Percentiles rank a stretch among this genome's conserved stretches.
Evolutionary conservation across 1,140 invertebrate genomes (phyloP).

Genomic region (Drosophila kurseongensis): DNA sequence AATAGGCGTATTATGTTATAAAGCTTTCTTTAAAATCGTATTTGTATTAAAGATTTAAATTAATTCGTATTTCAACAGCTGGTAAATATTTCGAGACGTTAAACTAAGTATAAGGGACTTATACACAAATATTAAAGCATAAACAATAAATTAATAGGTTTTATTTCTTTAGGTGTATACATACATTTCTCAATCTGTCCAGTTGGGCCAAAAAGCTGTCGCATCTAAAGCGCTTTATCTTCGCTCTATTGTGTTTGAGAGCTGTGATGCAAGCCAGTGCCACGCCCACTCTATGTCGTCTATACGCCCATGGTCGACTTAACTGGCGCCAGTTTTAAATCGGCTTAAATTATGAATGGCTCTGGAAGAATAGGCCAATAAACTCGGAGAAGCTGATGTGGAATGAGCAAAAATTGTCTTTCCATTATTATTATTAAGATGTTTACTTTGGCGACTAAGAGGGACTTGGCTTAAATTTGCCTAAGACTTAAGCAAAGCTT

Average conservation of each 20-base stretch:
- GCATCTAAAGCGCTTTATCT: constrained; percentile 40
- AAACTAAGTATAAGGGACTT: too few relatives aligned
- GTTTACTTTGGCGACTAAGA: constrained; percentile 50
- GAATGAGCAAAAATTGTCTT: constrained; percentile 50
- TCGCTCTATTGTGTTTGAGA: constrained; percentile 29
- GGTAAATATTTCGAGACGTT: too few relatives aligned
- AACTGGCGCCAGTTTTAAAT: constrained; percentile 52
- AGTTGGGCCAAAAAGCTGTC: constrained; percentile 45
- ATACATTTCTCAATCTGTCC: constrained; percentile 27
- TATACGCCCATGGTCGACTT: constrained; percentile 27
- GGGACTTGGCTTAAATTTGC: constrained; percentile 19
- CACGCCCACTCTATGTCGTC: constrained; percentile 29
- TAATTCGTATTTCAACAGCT: too few relatives aligned
- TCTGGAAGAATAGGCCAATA: constrained; percentile 1
- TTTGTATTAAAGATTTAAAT: too few relatives aligned
- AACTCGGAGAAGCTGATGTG: constrained; percentile 38
- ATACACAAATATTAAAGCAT: too few relatives aligned
- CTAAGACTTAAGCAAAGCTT: constrained; percentile 8
- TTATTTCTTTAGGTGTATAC: not conserved
- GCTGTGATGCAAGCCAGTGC: constrained; percentile 40
- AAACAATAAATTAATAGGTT: not conserved
- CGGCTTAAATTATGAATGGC: constrained; percentile 54
- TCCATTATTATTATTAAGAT: constrained; percentile 68
- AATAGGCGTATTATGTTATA: not conserved
- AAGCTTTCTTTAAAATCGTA: too few relatives aligned